Evolutionary conservation across 2,888 invertebrate genomes (phyloP).

Genomic region (Lapara coniferarum): DNA sequence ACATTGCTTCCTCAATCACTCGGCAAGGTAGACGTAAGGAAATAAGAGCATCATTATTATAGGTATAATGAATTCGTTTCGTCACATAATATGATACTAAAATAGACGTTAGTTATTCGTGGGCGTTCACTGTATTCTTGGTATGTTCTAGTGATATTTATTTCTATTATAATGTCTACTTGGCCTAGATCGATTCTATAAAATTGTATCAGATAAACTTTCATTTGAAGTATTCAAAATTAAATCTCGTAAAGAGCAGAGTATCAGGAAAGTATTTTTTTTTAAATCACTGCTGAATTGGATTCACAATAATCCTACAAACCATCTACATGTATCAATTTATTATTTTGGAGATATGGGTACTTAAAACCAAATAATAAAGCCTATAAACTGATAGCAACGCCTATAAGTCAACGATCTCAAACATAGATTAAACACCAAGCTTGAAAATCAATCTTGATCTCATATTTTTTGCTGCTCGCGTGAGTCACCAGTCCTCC

Average conservation of each 20-base stretch:
- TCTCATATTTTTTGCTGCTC: neutral
- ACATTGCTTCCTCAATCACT: neutral
- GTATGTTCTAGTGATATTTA: conserved; percentile 14
- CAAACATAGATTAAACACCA: neutral
- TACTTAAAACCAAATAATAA: too few relatives aligned
- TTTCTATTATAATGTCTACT: conserved; percentile 7
- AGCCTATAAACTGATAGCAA: too few relatives aligned
- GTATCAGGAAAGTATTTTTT: too few relatives aligned
- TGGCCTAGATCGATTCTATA: neutral
- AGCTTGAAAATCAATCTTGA: neutral
- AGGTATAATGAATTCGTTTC: neutral
- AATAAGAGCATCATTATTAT: conserved; percentile 1
- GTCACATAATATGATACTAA: conserved; percentile 18
- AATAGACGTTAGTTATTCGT: conserved; percentile 5
- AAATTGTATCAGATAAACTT: neutral
- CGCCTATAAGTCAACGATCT: neutral
- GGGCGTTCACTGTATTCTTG: conserved; percentile 1
- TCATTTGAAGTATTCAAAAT: neutral
- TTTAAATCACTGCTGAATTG: too few relatives aligned
- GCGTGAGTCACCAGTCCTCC: conserved; percentile 13
- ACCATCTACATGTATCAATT: too few relatives aligned
- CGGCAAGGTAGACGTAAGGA: conserved; percentile 12
- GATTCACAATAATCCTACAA: too few relatives aligned
- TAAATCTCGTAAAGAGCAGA: too few relatives aligned
- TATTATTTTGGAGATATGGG: too few relatives aligned